Evolutionary conservation across 2,113 vertebrate genomes (phyloP), one percentile per base, ranked within the genome.

Genomic region (Australoheros scitulus): DNA sequence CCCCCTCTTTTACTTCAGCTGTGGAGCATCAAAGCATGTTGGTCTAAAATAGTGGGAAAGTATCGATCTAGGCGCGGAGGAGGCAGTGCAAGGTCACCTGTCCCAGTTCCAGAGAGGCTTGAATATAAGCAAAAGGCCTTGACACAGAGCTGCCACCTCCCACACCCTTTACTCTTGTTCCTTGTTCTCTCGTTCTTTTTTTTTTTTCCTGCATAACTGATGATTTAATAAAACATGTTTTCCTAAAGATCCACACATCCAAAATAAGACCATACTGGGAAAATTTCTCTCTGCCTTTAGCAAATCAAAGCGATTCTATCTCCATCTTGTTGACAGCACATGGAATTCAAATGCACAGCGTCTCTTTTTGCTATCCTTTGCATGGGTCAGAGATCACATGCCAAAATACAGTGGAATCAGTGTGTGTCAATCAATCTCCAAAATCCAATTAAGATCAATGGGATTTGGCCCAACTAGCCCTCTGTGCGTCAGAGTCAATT

Each of bases 11-110:
- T 81, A 88, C 83, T 77, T 87, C 76, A 20, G 75, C 89, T 68
- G 83, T 64, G 60, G 83, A 89, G 83, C 91, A 93, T 93, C 92
- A 94, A 93, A 95, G 91, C 87, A 61, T 89, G 91, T 90, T 84
- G 84, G 82, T 93, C 91, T 81, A 79, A 93, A 89, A 92, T 92
- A 91, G 88, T 92, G 87, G 90, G 89, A 93, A 94, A 92, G 84
- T 93, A 94, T 94, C 87, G 95, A 95, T 95, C 89, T 38, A 57
- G 87, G 47, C 24, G 61, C 85, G 68, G 78, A 88, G 80, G 80
- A 90, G 92, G 89, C 87, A 87, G 76, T 78, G 82, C 84, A 88
- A 89, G 94, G 93, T 94, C 92, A 92, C 85, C 89, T 87, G 91
- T 77, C 80, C 88, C 80, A 76, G 85, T 85, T 91, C 75, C 74